These are phyloP conservation scores for Sturnira hondurensis DNA, from an alignment of 2,113 vertebrate genomes.

Conservation along the genomic window DNA sequence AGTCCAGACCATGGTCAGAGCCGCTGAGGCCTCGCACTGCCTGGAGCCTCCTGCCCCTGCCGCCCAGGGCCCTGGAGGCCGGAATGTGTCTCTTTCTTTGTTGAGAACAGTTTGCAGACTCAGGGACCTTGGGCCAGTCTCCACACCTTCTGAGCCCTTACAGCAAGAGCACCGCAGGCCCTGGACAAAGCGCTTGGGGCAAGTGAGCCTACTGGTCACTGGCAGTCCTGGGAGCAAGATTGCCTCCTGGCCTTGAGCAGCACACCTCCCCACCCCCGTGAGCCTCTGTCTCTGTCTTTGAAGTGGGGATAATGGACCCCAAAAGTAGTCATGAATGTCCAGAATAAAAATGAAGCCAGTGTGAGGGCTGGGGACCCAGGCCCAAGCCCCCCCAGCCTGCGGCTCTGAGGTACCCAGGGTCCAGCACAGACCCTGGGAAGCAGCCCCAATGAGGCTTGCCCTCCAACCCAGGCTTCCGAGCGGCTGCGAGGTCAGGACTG, in stretches of 20 bases:
- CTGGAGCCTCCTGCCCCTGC: not conserved
- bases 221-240: accelerated
- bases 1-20: not conserved
- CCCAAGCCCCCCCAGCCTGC: too few relatives aligned
- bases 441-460: accelerated
- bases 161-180: not conserved
- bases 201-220: not conserved
- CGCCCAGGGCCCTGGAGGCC: not conserved
- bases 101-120: not conserved
- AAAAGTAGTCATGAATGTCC: not conserved
- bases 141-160: not conserved
- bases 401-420: not conserved
- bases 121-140: not conserved
- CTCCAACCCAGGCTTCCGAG: not conserved
- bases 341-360: not conserved
- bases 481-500: not conserved
- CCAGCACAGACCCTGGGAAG: not conserved
- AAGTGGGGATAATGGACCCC: not conserved
- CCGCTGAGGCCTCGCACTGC: accelerated
- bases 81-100: not conserved
- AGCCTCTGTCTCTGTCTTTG: not conserved
- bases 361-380: not conserved
- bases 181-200: not conserved
- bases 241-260: not conserved
- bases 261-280: too few relatives aligned